phyloP scores from a whole-genome alignment of 2,113 vertebrate species.

The Ondatra zibethicus region DNA sequence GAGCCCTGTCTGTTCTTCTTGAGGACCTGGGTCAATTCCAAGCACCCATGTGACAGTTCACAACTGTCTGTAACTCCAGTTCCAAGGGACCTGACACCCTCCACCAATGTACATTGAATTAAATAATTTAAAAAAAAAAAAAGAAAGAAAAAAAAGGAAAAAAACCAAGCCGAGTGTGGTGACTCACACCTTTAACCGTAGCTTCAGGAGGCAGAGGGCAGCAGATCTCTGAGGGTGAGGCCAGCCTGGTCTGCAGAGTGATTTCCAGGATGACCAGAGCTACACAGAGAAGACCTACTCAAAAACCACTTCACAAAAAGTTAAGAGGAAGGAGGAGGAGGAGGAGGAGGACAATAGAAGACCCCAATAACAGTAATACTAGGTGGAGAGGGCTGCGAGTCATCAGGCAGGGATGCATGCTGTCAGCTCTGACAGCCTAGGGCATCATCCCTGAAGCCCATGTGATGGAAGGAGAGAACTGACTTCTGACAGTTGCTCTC shows the following conservation, averaged over 20 bases:
- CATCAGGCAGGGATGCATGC: background rate
- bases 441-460: background rate
- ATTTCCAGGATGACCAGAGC: background rate
- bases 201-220: background rate
- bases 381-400: background rate
- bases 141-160: too few species aligned
- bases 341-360: background rate
- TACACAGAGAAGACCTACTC: background rate
- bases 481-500: background rate
- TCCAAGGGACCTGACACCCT: too few species aligned
- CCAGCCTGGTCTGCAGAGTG: background rate
- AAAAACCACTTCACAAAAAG: too few species aligned
- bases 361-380: background rate
- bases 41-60: too few species aligned
- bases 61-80: background rate
- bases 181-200: background rate
- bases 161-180: too few species aligned
- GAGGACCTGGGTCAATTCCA: too few species aligned
- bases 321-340: background rate
- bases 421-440: background rate
- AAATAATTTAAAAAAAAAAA: too few species aligned
- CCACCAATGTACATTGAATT: too few species aligned
- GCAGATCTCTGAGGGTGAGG: background rate
- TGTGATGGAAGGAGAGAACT: background rate
- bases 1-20: too few species aligned